phyloP scores from a whole-genome alignment of 1,140 invertebrate genomes.

The Dolichoris vasculosae region DNA sequence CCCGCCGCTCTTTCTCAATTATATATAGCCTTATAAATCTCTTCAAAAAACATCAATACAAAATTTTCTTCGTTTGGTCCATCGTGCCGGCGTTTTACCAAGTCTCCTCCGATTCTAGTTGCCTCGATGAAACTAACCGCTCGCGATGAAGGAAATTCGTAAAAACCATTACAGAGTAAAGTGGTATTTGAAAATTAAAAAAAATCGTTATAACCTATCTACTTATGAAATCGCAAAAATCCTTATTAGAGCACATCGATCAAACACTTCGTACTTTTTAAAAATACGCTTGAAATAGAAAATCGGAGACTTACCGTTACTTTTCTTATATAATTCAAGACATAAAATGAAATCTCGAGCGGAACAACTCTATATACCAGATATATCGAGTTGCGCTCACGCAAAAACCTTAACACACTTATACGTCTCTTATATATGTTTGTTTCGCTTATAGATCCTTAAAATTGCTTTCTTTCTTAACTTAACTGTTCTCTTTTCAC shows the following conservation, averaged over 20 bases:
- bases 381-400: constrained; percentile 52
- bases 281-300: constrained; percentile 50
- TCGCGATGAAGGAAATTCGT: constrained; percentile 3
- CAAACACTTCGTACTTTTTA: constrained; percentile 46
- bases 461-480: constrained; percentile 53
- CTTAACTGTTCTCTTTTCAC: constrained; percentile 35
- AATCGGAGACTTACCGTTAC: constrained; percentile 50
- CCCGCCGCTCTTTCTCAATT: not conserved
- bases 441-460: constrained; percentile 38
- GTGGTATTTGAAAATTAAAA: constrained; percentile 39
- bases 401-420: constrained; percentile 53
- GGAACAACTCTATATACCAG: constrained; percentile 54
- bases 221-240: constrained; percentile 41
- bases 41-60: constrained; percentile 68
- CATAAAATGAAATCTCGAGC: constrained; percentile 49
- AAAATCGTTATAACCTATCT: constrained; percentile 47
- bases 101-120: not conserved
- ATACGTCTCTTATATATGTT: constrained; percentile 42
- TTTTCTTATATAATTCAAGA: constrained; percentile 48
- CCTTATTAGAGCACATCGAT: constrained; percentile 49
- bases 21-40: constrained; percentile 63
- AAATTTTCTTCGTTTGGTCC: constrained; percentile 52
- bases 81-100: not conserved
- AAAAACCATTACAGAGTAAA: constrained; percentile 45
- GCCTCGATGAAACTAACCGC: not conserved